A percentile compares a stretch with the other conserved stretches of the same genome.
These are phyloP conservation scores for Clusia tigrina DNA, from an alignment of 2,888 invertebrate genomes.

Conservation along the genomic window DNA sequence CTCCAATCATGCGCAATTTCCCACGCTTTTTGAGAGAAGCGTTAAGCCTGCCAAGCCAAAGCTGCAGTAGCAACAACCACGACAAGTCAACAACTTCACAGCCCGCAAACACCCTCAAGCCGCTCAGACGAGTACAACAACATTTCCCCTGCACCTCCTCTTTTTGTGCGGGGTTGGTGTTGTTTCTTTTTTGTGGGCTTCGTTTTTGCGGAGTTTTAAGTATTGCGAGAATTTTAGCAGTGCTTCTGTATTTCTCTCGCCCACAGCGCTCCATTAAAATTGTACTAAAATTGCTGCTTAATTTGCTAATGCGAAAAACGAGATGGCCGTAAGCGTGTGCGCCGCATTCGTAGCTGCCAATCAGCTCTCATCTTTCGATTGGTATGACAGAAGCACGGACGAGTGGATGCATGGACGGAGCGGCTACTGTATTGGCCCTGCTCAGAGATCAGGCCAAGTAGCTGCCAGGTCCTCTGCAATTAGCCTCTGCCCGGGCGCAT, in stretches of 20 bases:
- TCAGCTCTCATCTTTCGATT: neutral
- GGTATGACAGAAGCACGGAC: neutral
- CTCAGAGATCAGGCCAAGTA: too few species aligned
- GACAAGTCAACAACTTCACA: too few species aligned
- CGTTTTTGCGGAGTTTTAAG: neutral
- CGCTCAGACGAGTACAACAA: too few species aligned
- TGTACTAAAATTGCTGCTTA: neutral
- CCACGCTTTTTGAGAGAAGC: constrained; percentile 6
- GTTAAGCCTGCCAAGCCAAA: neutral
- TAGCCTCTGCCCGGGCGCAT: neutral
- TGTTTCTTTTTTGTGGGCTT: neutral
- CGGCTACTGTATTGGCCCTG: constrained; percentile 14
- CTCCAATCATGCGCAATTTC: neutral
- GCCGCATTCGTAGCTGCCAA: constrained; percentile 14
- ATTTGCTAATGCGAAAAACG: constrained; percentile 22
- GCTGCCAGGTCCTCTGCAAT: too few species aligned
- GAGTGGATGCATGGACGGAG: too few species aligned
- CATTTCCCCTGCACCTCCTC: neutral
- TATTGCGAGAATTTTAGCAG: neutral
- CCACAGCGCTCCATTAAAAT: constrained; percentile 35
- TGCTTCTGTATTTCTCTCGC: constrained; percentile 7
- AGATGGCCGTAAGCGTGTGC: constrained; percentile 20
- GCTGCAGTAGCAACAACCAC: too few species aligned
- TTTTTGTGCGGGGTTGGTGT: neutral
- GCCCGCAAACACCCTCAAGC: too few species aligned